Evolutionary conservation across 2,888 invertebrate species (phyloP), one percentile per base, ranked within the genome.

Genomic region (Danaus chrysippus): DNA sequence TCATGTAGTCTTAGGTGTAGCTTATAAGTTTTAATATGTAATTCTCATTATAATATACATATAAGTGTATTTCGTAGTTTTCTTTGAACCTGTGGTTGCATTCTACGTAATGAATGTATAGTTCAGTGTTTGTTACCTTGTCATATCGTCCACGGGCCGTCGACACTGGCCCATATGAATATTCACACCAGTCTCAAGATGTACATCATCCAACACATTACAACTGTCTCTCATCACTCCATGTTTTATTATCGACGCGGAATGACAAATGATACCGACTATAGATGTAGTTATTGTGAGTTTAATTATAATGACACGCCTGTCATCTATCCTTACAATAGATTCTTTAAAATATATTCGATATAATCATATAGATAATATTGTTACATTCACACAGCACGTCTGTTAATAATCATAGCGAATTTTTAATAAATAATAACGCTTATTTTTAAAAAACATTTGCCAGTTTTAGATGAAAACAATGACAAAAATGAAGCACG

Each of bases 121-220:
- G 23, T 5, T 34, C 8, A 34, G 3, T 34, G 2, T 5, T 34
- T 5, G 23, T 34, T 34, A 34, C 23, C 23, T 34, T 34, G 23
- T 34, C 8, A 34, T 34, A 34, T 5, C 8, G 3, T 34, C 23
- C 23, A 34, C 23, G 23, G 8, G 23, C 23, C 23, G 23, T 0
- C 6, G 23, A 6, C 23, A 6, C 23, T 5, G 23, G 23, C 3
- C 23, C 23, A 34, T 34, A 34, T 34, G 75, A 76, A 73, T 13
- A 46, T n/a, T 13, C 1, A 46, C 10, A 49, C 17, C 3, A 0
- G 10, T 49, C 1, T 17, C 10, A 0, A 11, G 9, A 49, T 8
- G 13, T 13, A 2, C 10, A 46, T 0, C 1, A 34, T 46, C 46
- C 3, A 15, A 46, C n/a, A 46, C 46, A 15, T 46, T n/a, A 46